phyloP scores from a whole-genome alignment of 2,888 invertebrate species.

The Aphidoletes aphidimyza region DNA sequence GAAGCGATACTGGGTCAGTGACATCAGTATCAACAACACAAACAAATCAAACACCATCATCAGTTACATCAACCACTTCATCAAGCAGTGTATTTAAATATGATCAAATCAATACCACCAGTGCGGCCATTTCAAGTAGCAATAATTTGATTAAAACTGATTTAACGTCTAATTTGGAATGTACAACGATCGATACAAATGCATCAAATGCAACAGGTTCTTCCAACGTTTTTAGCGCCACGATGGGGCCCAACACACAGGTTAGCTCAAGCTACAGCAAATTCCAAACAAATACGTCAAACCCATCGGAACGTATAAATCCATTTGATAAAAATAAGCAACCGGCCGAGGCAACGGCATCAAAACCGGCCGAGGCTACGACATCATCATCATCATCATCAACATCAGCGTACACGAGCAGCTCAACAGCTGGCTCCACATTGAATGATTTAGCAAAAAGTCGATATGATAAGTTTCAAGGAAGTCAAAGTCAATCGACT shows the following conservation, averaged over 20 bases:
- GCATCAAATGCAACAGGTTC: conserved; percentile 60
- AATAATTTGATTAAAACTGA: conserved; percentile 17
- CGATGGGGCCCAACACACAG: conserved; percentile 52
- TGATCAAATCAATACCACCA: background rate
- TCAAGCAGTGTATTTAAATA: conserved; percentile 52
- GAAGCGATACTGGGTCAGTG: conserved; percentile 63
- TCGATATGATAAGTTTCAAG: conserved; percentile 55
- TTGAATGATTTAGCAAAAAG: conserved; percentile 56
- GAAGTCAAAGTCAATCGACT: conserved; percentile 34
- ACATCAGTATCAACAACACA: conserved; percentile 59
- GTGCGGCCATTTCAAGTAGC: background rate
- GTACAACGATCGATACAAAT: background rate
- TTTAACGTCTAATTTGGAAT: conserved; percentile 12
- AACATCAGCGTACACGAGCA: conserved; percentile 20
- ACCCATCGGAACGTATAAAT: conserved; percentile 65
- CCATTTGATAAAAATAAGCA: conserved; percentile 64
- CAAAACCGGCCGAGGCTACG: background rate
- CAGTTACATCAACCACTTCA: conserved; percentile 54
- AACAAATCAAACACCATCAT: conserved; percentile 55
- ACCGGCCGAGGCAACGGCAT: background rate
- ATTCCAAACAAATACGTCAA: conserved; percentile 61
- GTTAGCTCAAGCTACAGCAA: conserved; percentile 61
- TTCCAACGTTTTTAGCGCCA: conserved; percentile 61
- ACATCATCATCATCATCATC: background rate
- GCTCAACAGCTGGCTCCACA: background rate